Evolutionary conservation across 1,140 invertebrate genomes (phyloP).

Genomic region (Eupristina koningsbergeri): DNA sequence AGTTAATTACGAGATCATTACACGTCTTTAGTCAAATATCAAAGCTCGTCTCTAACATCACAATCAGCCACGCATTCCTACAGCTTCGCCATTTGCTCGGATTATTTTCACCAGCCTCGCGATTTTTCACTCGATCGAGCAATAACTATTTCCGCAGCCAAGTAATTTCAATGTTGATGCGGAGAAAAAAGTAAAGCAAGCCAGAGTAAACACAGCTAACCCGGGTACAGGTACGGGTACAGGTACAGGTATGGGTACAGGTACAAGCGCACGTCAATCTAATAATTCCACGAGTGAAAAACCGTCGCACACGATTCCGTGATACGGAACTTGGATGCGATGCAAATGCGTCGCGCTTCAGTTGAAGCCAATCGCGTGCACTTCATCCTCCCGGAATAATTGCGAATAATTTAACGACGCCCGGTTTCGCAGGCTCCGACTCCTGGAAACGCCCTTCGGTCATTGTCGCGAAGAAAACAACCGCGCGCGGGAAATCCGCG

Average conservation of each 20-base stretch:
- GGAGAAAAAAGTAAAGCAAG: background rate
- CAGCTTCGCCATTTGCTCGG: background rate
- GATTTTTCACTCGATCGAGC: background rate
- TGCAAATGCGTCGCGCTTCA: background rate
- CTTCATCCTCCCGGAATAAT: background rate
- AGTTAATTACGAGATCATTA: background rate
- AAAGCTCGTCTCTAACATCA: background rate
- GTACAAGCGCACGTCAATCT: no score
- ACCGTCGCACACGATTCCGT: background rate
- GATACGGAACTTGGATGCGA: background rate
- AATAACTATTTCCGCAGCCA: background rate
- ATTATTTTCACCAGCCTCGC: background rate
- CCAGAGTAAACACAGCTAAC: background rate
- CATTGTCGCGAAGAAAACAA: background rate
- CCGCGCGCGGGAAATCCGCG: background rate
- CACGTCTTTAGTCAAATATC: background rate
- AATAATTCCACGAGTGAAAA: background rate
- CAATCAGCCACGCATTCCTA: background rate
- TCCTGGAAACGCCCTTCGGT: background rate
- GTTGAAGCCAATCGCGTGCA: background rate
- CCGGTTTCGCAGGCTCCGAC: background rate
- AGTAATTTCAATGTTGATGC: background rate
- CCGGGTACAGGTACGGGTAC: no score
- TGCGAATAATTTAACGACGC: background rate
- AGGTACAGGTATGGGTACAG: no score